Conservation (phyloP, 2,113 vertebrate genomes). For the Passer domesticus region DNA sequence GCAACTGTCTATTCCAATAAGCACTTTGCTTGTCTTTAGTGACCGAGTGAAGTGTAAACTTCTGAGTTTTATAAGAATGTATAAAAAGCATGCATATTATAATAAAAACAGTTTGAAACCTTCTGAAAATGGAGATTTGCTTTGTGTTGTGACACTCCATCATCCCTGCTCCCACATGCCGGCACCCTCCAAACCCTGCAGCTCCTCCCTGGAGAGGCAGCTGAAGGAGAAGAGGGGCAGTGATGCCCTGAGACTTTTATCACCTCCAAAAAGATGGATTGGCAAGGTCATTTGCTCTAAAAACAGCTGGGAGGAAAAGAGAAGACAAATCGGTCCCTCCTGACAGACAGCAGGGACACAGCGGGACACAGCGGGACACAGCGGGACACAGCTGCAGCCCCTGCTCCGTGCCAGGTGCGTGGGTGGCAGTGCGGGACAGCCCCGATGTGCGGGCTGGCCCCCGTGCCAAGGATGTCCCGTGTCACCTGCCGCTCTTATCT, state of each 20-base stretch:
- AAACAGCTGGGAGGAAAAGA: background rate
- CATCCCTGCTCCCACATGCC: fast-evolving
- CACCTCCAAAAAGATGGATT: background rate
- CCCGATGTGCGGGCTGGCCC: background rate
- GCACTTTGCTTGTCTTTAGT: background rate
- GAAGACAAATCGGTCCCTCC: background rate
- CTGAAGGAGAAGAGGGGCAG: background rate
- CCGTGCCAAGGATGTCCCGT: background rate
- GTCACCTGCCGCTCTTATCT: background rate
- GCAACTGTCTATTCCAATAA: background rate
- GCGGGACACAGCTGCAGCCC: fast-evolving
- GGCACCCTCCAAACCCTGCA: background rate
- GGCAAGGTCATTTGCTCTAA: background rate
- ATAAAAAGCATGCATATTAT: background rate
- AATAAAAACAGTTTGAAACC: background rate
- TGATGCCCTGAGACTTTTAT: background rate
- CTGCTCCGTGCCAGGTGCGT: background rate
- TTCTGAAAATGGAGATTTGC: background rate
- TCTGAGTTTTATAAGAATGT: background rate
- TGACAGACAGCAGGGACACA: fast-evolving
- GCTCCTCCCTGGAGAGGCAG: background rate
- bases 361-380: background rate
- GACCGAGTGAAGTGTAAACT: background rate
- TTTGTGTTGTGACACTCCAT: background rate
- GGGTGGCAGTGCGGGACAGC: background rate